These are phyloP conservation scores for Megaleporinus macrocephalus DNA, from an alignment of 2,113 vertebrate genomes.

Conservation along the genomic window DNA sequence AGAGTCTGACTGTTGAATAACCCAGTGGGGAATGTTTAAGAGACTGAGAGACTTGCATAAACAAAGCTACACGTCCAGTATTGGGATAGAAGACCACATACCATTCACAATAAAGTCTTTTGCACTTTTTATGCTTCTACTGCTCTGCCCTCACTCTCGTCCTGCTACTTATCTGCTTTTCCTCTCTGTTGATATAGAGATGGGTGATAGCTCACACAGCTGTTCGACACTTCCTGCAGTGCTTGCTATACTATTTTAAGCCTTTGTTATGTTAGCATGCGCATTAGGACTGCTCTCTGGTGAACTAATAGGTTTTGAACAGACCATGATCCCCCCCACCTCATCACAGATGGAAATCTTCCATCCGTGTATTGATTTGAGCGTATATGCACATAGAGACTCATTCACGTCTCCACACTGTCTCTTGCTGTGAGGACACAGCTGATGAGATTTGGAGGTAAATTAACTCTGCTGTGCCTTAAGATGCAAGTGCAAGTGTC, in stretches of 20 bases:
- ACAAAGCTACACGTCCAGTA: not conserved
- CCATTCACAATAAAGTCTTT: too few species aligned
- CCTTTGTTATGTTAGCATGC: not conserved
- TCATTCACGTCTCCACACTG: not conserved
- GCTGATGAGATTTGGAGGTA: too few species aligned
- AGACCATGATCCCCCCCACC: not conserved
- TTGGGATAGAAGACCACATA: not conserved
- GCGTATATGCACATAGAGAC: not conserved
- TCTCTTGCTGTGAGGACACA: too few species aligned
- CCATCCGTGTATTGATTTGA: not conserved
- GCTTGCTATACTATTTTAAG: not conserved
- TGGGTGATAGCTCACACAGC: not conserved
- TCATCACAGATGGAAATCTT: not conserved
- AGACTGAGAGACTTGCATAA: not conserved
- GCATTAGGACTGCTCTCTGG: not conserved
- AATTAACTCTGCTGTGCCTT: too few species aligned
- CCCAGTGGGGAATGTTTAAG: not conserved
- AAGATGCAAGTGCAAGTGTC: too few species aligned
- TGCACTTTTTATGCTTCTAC: too few species aligned
- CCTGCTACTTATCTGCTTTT: not conserved
- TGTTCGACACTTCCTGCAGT: not conserved
- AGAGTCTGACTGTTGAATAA: not conserved
- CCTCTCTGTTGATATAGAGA: not conserved
- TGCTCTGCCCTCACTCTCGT: not conserved
- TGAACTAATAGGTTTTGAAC: conserved; percentile 6